Conservation (phyloP, 2,113 vertebrate genomes). For the Pelusios castaneus region DNA sequence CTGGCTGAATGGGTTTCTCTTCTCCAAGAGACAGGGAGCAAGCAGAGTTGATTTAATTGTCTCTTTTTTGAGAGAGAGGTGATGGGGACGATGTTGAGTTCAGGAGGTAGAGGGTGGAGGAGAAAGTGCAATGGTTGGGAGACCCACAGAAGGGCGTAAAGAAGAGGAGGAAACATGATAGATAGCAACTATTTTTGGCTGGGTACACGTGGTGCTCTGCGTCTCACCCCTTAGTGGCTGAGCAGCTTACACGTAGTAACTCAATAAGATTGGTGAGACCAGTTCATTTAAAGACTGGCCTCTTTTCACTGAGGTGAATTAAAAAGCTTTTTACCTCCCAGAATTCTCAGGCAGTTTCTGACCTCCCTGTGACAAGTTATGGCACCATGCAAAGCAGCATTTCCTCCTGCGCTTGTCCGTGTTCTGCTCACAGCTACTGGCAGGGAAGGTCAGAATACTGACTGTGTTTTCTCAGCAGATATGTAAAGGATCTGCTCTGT, state of each 20-base stretch:
- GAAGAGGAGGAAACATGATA: neutral
- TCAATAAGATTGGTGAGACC: neutral
- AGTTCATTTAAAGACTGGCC: neutral
- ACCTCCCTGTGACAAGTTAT: neutral
- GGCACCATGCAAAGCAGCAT: neutral
- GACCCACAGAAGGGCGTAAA: too few relatives aligned
- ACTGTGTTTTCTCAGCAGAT: neutral
- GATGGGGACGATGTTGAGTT: neutral
- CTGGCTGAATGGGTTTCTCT: neutral
- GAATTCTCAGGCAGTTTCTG: neutral
- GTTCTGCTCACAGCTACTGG: neutral
- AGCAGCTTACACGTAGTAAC: neutral
- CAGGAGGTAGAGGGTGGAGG: neutral
- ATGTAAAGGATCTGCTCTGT: neutral
- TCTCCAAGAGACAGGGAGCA: neutral
- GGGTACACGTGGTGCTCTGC: neutral
- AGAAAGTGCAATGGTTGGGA: neutral
- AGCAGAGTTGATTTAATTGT: neutral
- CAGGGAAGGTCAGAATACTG: neutral
- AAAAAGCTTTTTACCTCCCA: neutral
- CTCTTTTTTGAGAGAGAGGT: neutral
- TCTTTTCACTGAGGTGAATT: neutral
- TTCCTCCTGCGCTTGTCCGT: neutral
- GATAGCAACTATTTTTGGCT: neutral
- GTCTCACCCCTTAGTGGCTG: neutral